These are phyloP conservation scores for Drosophila elegans DNA, from an alignment of 1,140 invertebrate genomes.

Conservation along the genomic window DNA sequence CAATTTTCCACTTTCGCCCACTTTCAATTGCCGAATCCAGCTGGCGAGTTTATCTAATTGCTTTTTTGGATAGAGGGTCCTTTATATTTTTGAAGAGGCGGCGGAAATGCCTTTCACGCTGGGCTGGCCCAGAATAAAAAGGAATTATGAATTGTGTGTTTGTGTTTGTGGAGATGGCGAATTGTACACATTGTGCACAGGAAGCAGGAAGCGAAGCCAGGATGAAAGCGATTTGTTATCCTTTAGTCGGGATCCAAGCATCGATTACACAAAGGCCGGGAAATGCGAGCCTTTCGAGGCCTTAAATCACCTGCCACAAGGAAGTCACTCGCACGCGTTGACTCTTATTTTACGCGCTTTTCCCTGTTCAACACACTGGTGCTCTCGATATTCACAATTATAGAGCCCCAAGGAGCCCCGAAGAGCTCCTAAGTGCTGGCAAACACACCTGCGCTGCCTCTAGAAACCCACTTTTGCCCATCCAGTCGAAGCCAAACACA, in stretches of 20 bases:
- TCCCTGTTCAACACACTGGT: not conserved
- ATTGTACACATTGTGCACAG: conserved; percentile 34
- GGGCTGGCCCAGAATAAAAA: conserved; percentile 40
- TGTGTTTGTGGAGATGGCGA: conserved; percentile 4
- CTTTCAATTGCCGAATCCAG: conserved; percentile 64
- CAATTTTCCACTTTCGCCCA: conserved; percentile 19
- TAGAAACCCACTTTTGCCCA: conserved; percentile 4
- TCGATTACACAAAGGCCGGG: conserved; percentile 67
- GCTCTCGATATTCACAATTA: conserved; percentile 79
- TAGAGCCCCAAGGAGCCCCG: conserved; percentile 62
- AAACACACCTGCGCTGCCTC: conserved; percentile 30
- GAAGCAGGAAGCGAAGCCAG: conserved; percentile 31
- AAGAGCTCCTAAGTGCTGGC: conserved; percentile 75
- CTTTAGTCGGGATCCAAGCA: conserved; percentile 46
- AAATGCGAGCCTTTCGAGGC: conserved; percentile 49
- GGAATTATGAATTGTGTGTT: conserved; percentile 65
- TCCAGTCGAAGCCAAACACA: conserved; percentile 19
- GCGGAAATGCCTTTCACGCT: conserved; percentile 70
- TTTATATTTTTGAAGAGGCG: conserved; percentile 17
- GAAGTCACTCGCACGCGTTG: conserved; percentile 18
- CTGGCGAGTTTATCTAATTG: conserved; percentile 76
- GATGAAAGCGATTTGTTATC: conserved; percentile 77
- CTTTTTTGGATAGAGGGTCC: conserved; percentile 38
- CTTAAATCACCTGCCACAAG: conserved; percentile 61
- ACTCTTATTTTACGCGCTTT: conserved; percentile 4